Base-by-base conservation (phyloP, 1,140 invertebrate species). In the Drosophila bipectinata region DNA sequence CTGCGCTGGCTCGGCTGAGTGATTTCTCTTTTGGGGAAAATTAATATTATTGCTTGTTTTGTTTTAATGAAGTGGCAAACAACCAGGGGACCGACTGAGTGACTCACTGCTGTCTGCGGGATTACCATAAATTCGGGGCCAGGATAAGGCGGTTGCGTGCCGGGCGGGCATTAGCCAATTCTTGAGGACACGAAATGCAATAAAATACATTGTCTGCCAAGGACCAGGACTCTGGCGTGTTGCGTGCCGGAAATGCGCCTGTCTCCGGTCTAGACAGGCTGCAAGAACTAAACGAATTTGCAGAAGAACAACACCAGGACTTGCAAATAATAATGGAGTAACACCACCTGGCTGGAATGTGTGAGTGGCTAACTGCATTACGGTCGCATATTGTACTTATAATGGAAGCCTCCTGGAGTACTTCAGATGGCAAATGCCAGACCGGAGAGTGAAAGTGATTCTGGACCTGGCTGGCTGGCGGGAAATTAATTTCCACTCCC, bases 181-280 rank as follows among this genome's bases (percentile, higher is more conserved):
- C 14, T 18, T 48, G 73, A 54, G 61, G 57, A 72, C 79, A 81
- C 52, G 68, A 37, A 67, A 54, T 68, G 73, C 79, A 68, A 81
- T 81, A 73, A 82, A 77, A 78, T 67, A 60, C 67, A 71, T 77
- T 54, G 73, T 72, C 76, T 81, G 74, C 39, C 75, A 14, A 54
- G 63, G 39, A 68, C 26, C 24, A 18, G 53, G 47, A 37, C 59
- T 77, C 44, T 8, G 44, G 44, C 44, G 44, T 47, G 44, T 47
- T 77, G 79, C 79, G 79, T 81, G 79, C 68, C 68, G 79, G 79
- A 81, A 82, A 81, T 81, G 79, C 79, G 51, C 67, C 53, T 71
- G 74, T 53, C 58, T 82, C 79, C 79, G 73, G 79, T 81, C 79
- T 81, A 81, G 79, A 81, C 79, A 37, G 10, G 56, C 58, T 45